A percentile compares a stretch with the other conserved stretches of the same genome.
Conservation (phyloP, 2,888 invertebrate species). For the Trichogramma dendrolimi region DNA sequence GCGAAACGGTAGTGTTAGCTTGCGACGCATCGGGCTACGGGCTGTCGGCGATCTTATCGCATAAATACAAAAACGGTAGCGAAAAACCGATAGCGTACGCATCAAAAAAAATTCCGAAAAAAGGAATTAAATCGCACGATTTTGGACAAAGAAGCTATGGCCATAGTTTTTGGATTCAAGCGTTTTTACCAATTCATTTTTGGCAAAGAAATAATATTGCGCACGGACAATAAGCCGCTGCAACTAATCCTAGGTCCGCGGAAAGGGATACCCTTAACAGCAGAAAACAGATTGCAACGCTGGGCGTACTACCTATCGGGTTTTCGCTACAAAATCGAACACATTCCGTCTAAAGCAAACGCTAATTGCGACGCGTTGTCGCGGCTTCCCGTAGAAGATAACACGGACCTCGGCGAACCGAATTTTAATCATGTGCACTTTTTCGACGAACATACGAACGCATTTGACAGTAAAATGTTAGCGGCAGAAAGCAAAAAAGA, state of each 20-base stretch:
- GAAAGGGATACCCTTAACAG: conserved; percentile 29
- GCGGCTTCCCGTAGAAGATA: conserved; percentile 15
- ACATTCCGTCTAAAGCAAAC: conserved; percentile 14
- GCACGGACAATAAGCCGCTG: conserved; percentile 45
- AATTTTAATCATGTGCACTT: conserved; percentile 23
- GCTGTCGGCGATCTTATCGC: conserved; percentile 22
- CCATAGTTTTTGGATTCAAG: conserved; percentile 4
- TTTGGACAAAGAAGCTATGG: conserved; percentile 29
- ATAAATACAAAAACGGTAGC: conserved; percentile 18
- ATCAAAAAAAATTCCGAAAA: conserved; percentile 17
- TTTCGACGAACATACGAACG: conserved; percentile 15
- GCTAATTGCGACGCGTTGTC: conserved; percentile 21
- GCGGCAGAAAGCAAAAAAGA: conserved; percentile 20
- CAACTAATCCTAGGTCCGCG: conserved; percentile 34
- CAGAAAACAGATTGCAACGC: conserved; percentile 34
- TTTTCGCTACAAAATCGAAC: conserved; percentile 16
- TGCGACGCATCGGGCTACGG: conserved; percentile 28
- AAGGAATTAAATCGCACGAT: conserved; percentile 24
- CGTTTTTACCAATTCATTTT: conserved; percentile 20
- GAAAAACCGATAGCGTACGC: conserved; percentile 27
- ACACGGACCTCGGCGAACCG: conserved; percentile 4
- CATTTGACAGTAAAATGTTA: conserved; percentile 17
- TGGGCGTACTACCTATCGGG: conserved; percentile 33
- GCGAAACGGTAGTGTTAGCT: conserved; percentile 20
- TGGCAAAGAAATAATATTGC: conserved; percentile 31